Conservation (phyloP, 2,113 vertebrate genomes). For the Hassar affinis region DNA sequence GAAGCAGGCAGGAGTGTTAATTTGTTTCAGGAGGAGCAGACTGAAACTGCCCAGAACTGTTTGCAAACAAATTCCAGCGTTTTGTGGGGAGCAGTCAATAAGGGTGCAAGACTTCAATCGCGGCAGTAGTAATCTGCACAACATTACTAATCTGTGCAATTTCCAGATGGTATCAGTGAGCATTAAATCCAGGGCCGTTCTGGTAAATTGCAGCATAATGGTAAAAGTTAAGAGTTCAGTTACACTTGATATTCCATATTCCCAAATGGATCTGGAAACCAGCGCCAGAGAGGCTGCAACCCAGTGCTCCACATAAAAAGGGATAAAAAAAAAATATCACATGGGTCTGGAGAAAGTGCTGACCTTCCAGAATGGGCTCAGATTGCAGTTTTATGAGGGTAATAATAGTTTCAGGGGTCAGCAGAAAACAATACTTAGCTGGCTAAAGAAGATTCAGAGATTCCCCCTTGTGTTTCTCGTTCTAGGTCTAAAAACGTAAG, state of each 20-base stretch:
- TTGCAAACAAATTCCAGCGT: constrained; percentile 30
- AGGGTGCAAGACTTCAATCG: constrained; percentile 32
- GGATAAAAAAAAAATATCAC: constrained; percentile 22
- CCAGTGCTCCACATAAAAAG: constrained; percentile 16
- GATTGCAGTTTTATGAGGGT: constrained; percentile 43
- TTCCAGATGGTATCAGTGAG: constrained; percentile 33
- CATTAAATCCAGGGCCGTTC: constrained; percentile 27
- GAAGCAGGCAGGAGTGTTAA: constrained; percentile 18
- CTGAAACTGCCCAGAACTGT: constrained; percentile 30
- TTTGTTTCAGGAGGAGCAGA: constrained; percentile 46
- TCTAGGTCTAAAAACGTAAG: neutral
- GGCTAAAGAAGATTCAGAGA: constrained; percentile 1
- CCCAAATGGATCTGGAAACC: constrained; percentile 33
- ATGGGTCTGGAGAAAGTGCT: constrained; percentile 12
- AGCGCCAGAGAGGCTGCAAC: constrained; percentile 23
- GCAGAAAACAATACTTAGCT: constrained; percentile 46
- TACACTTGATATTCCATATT: constrained; percentile 45
- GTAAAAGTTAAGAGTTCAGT: constrained; percentile 25
- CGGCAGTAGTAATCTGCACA: constrained; percentile 15
- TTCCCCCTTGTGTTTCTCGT: neutral
- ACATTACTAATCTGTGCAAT: constrained; percentile 23
- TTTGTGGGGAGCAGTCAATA: constrained; percentile 38
- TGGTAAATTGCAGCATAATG: constrained; percentile 29
- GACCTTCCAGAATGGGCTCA: constrained; percentile 29
- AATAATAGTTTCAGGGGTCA: constrained; percentile 48